A percentile compares a stretch with the other conserved stretches of the same genome.
phyloP scores from a whole-genome alignment of 1,140 invertebrate species.

The Bursaphelenchus mucronatus region DNA sequence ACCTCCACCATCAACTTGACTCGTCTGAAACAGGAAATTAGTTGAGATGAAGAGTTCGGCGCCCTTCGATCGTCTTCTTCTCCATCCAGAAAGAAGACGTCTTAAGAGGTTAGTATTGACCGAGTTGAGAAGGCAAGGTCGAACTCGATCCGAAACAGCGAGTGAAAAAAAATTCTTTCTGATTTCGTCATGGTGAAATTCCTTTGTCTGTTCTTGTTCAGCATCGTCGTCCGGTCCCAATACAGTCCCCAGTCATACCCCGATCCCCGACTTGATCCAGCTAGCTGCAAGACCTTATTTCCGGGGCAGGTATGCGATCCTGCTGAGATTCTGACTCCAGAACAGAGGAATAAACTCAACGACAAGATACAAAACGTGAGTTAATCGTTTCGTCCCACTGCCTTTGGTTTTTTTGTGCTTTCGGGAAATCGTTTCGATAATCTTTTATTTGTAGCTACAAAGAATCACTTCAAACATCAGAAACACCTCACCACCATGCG shows the following conservation, averaged over 20 bases:
- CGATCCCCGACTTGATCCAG: conserved; percentile 47
- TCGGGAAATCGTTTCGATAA: not conserved
- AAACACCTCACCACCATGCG: conserved; percentile 52
- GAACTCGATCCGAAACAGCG: no score
- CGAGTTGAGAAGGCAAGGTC: no score
- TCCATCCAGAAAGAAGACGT: no score
- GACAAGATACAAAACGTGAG: conserved; percentile 48
- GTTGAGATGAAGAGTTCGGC: no score
- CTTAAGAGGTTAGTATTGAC: no score
- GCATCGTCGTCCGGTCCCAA: conserved; percentile 24
- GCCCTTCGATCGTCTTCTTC: no score
- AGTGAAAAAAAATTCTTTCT: no score
- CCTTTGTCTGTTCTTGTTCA: conserved; percentile 20
- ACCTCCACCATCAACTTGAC: no score
- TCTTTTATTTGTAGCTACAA: conserved; percentile 40
- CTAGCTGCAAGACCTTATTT: conserved; percentile 41
- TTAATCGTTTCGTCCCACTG: conserved; percentile 2
- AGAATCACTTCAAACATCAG: conserved; percentile 51
- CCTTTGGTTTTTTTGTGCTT: not conserved
- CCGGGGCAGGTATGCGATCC: conserved; percentile 56
- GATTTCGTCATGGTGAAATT: not conserved
- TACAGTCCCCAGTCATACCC: conserved; percentile 57
- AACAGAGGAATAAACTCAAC: conserved; percentile 47
- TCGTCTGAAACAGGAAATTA: no score
- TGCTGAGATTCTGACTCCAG: conserved; percentile 52